These are phyloP conservation scores for Epiblema foenella DNA, from an alignment of 2,888 invertebrate species.

Conservation along the genomic window DNA sequence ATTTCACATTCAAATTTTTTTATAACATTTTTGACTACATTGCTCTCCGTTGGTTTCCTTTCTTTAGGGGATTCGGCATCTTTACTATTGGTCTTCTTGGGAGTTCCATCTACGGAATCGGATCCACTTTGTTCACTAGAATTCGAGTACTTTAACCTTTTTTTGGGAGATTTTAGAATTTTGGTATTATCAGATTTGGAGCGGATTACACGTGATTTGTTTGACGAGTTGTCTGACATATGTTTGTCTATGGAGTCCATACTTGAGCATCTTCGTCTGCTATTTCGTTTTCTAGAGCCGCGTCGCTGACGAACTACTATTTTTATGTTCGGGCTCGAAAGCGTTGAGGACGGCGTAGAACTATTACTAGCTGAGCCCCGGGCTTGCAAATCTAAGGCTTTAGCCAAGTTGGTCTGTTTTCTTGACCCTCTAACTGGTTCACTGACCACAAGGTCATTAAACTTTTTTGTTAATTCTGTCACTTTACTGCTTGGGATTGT, in stretches of 20 bases:
- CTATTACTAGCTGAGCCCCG: slow-evolving; percentile 70
- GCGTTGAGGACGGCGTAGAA: slow-evolving; percentile 78
- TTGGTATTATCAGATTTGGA: slow-evolving; percentile 80
- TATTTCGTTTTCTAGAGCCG: slow-evolving; percentile 77
- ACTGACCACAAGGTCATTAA: slow-evolving; percentile 86
- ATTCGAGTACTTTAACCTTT: slow-evolving; percentile 69
- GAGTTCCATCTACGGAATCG: slow-evolving; percentile 74
- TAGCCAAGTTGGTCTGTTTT: slow-evolving; percentile 84
- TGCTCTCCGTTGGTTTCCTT: slow-evolving; percentile 57
- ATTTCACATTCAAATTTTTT: slow-evolving; percentile 82
- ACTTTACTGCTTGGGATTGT: slow-evolving; percentile 85
- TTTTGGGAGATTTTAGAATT: slow-evolving; percentile 75
- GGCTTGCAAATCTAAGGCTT: slow-evolving; percentile 74
- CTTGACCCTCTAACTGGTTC: slow-evolving; percentile 72
- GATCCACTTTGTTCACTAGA: slow-evolving; percentile 72
- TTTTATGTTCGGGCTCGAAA: slow-evolving; percentile 81
- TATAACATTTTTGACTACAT: slow-evolving; percentile 75
- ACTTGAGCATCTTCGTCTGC: slow-evolving; percentile 80
- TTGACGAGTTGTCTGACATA: slow-evolving; percentile 61
- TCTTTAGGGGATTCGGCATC: slow-evolving; percentile 53
- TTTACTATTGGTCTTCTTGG: slow-evolving; percentile 54
- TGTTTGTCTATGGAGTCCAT: slow-evolving; percentile 79
- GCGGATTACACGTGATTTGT: slow-evolving; percentile 71
- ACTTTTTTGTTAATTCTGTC: slow-evolving; percentile 88
- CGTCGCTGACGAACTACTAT: slow-evolving; percentile 75